Evolutionary conservation across 1,140 invertebrate genomes (phyloP).

Genomic region (Brachionus rubens): DNA sequence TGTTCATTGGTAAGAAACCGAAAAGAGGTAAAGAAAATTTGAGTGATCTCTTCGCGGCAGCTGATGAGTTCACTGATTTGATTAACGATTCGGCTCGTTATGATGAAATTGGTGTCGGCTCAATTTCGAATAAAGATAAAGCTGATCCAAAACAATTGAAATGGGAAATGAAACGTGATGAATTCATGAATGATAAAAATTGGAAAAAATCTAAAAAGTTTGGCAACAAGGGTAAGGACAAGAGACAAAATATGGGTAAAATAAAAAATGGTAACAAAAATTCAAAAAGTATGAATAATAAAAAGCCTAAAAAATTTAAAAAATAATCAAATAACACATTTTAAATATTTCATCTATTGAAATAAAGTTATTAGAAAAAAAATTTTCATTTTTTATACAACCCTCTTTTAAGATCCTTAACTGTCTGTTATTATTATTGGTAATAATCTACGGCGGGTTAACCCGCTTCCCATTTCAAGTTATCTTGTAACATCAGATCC

Average conservation of each 20-base stretch:
- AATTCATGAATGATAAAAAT: background rate
- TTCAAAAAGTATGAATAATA: too few relatives aligned
- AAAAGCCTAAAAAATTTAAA: too few relatives aligned
- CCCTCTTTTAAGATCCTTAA: too few relatives aligned
- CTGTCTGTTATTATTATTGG: too few relatives aligned
- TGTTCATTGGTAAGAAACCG: constrained; percentile 17
- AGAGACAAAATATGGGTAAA: constrained; percentile 34
- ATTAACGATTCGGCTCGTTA: constrained; percentile 18
- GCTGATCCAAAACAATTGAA: constrained; percentile 44
- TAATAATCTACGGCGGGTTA: too few relatives aligned
- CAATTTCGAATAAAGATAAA: constrained; percentile 43
- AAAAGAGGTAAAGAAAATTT: constrained; percentile 33
- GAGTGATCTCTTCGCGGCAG: constrained; percentile 32
- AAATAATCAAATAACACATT: too few relatives aligned
- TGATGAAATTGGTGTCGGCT: constrained; percentile 43
- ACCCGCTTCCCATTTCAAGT: too few relatives aligned
- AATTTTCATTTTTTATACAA: too few relatives aligned
- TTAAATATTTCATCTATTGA: too few relatives aligned
- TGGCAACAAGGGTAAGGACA: background rate
- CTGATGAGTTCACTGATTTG: constrained; percentile 41
- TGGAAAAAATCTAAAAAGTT: constrained; percentile 20
- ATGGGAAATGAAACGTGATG: constrained; percentile 25
- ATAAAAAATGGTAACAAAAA: background rate
- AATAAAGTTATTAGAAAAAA: too few relatives aligned
- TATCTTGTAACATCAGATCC: too few relatives aligned